Evolutionary conservation across 2,888 invertebrate genomes (phyloP), one percentile per base, ranked within the genome.

Genomic region (Acanthosoma haemorrhoidale): DNA sequence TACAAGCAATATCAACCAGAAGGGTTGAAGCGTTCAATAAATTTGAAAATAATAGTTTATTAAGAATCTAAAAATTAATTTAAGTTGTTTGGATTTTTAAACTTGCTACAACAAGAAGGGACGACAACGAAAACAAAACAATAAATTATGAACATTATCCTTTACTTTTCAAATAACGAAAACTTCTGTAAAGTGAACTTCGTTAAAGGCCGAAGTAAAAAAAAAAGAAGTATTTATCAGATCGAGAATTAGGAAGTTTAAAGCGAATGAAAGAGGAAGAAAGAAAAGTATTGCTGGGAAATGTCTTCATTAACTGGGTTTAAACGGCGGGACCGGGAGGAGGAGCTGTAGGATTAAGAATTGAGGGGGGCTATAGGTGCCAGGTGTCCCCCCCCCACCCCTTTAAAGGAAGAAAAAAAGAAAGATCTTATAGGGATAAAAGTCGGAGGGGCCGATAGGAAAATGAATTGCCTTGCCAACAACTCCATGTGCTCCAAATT

Each of bases 381-480:
- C 67, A 67, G 67, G 67, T 67, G 67, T 11, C 32, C 5, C 32
- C 9, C 32, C 32, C 32, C 32, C 32, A 4, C 32, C 32, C 32
- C 21, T 11, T 18, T 18, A 36, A 60, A 13, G n/a, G 13, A 61
- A 36, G 21, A 36, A 38, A 60, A 36, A 34, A 34, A 18, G 16
- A 36, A 38, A 38, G 41, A 29, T 18, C 41, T 64, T 59, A 59
- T 59, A 59, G 32, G 9, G 59, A 64, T 38, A 25, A 21, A n/a
- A 21, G 36, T 32, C 16, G 34, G 39, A 38, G 57, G 21, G 29
- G 59, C 11, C 36, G 39, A 69, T 67, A 39, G 72, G 51, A 64
- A 72, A 74, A 73, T 70, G 72, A 72, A 74, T 73, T 67, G 71
- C 70, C 70, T 69, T 63, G 72, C 69, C 59, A 71, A 71, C 71